Evolutionary conservation across 2,797 vertebrate species (phyloP).

Genomic region (Crypturellus tataupa): DNA sequence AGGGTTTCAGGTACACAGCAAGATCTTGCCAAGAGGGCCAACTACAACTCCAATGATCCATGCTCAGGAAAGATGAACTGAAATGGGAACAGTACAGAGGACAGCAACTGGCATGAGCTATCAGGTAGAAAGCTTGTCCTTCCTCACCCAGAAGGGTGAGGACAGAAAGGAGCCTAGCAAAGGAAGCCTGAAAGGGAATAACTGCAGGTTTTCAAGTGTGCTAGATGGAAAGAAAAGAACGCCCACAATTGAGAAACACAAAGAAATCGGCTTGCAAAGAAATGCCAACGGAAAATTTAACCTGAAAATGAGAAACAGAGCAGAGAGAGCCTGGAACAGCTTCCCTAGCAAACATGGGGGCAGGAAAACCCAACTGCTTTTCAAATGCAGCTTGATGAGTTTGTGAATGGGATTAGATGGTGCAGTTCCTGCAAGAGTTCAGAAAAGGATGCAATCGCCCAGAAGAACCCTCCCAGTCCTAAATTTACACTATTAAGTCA

Average conservation of each 20-base stretch:
- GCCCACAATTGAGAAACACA: constrained; percentile 32
- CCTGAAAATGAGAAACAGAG: constrained; percentile 35
- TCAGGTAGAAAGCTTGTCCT: not conserved
- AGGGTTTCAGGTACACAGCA: constrained; percentile 5
- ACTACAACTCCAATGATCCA: not conserved
- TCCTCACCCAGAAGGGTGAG: not conserved
- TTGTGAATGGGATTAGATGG: constrained; percentile 3
- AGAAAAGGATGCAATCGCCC: not conserved
- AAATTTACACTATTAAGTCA: not conserved
- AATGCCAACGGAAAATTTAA: constrained; percentile 55
- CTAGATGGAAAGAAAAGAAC: constrained; percentile 21
- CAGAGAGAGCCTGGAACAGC: constrained; percentile 4
- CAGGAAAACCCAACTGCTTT: constrained; percentile 32
- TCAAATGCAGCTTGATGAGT: constrained; percentile 18
- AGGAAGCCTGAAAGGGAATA: constrained; percentile 29
- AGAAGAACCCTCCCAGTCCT: constrained; percentile 27
- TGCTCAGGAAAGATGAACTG: constrained; percentile 20
- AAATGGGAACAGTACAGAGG: constrained; percentile 35
- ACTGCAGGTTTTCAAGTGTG: constrained; percentile 17
- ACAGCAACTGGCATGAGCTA: not conserved
- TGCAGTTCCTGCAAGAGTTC: not conserved
- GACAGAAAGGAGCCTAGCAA: constrained; percentile 22
- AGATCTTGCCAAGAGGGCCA: not conserved
- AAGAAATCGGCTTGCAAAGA: constrained; percentile 38
- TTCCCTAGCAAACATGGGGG: not conserved